These are phyloP conservation scores for Epirrita christyi DNA, from an alignment of 2,888 invertebrate species.

Conservation along the genomic window DNA sequence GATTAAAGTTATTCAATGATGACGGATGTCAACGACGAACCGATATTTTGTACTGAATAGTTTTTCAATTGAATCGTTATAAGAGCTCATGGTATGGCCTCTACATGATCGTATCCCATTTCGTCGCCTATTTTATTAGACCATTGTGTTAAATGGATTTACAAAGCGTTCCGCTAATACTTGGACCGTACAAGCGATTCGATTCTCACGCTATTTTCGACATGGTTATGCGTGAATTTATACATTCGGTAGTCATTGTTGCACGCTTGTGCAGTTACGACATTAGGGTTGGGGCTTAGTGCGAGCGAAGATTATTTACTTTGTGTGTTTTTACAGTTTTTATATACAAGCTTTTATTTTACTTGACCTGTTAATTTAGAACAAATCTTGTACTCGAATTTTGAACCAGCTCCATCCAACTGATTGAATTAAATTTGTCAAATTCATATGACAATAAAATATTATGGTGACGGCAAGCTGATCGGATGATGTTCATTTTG, in stretches of 20 bases:
- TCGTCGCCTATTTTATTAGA: constrained; percentile 4
- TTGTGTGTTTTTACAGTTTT: background rate
- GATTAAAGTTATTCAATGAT: too few species aligned
- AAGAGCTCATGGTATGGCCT: too few species aligned
- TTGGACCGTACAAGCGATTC: constrained; percentile 40
- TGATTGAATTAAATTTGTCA: too few species aligned
- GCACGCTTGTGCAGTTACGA: constrained; percentile 42
- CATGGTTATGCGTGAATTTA: constrained; percentile 60
- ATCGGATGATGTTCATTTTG: too few species aligned
- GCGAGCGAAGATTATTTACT: constrained; percentile 12
- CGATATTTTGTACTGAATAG: too few species aligned
- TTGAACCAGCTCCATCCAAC: too few species aligned
- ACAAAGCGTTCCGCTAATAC: constrained; percentile 16
- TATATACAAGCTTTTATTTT: background rate
- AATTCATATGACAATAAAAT: too few species aligned
- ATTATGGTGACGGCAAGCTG: too few species aligned
- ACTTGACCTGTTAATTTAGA: too few species aligned
- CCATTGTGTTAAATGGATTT: background rate
- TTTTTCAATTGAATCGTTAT: too few species aligned
- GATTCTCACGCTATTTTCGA: constrained; percentile 55
- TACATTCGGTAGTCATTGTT: constrained; percentile 57
- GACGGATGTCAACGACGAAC: too few species aligned
- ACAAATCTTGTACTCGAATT: too few species aligned
- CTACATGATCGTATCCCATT: constrained; percentile 12
- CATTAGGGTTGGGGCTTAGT: constrained; percentile 29